Evolutionary conservation across 2,113 vertebrate genomes (phyloP).

Genomic region (Actenoides lindsayi): DNA sequence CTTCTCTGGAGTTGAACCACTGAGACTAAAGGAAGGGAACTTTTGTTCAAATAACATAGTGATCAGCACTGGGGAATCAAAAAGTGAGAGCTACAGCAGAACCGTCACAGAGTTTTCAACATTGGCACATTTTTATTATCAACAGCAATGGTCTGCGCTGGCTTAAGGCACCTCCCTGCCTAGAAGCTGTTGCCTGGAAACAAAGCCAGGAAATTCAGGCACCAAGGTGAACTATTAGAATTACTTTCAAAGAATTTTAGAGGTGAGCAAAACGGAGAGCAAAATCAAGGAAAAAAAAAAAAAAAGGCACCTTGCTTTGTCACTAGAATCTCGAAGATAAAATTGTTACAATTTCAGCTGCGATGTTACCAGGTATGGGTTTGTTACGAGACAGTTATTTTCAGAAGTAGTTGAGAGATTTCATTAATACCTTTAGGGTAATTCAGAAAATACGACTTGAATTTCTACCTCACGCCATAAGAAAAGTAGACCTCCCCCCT

Average conservation of each 20-base stretch:
- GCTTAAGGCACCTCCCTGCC: background rate
- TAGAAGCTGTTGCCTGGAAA: background rate
- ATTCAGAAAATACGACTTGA: background rate
- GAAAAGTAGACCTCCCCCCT: background rate
- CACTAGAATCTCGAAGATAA: background rate
- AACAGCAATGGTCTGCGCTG: background rate
- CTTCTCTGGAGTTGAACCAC: background rate
- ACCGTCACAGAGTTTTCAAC: accelerated
- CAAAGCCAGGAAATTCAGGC: background rate
- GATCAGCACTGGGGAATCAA: background rate
- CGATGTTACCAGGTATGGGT: accelerated
- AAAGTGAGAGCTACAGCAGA: background rate
- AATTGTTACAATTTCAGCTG: background rate
- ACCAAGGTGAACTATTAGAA: background rate
- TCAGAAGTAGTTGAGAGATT: background rate
- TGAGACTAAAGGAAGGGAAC: background rate
- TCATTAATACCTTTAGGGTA: background rate
- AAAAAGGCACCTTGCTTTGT: background rate
- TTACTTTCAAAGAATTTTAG: background rate
- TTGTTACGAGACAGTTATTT: background rate
- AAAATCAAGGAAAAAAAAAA: background rate
- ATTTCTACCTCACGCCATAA: background rate
- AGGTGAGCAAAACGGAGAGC: background rate
- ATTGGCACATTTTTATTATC: background rate
- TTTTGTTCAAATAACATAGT: background rate